Conservation (phyloP, 1,140 invertebrate species). For the Camponotus pennsylvanicus region DNA sequence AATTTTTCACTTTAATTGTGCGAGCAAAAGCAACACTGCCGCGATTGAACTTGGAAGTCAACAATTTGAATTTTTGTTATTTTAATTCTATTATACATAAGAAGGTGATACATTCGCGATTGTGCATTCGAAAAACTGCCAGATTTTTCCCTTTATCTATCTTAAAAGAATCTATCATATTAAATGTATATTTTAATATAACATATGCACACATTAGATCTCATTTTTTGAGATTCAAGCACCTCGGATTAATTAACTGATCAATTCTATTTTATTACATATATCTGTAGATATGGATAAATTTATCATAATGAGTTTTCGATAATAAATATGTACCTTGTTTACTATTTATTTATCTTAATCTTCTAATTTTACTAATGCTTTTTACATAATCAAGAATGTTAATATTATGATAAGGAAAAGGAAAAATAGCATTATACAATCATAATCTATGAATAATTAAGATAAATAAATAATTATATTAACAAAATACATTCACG, state of each 20-base stretch:
- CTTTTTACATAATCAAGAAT: neutral
- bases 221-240: too few species aligned
- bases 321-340: too few species aligned
- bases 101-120: neutral
- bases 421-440: neutral
- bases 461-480: neutral
- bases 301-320: too few species aligned
- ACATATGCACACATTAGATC: too few species aligned
- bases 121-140: neutral
- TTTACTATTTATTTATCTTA: too few species aligned
- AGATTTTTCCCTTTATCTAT: neutral
- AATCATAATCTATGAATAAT: neutral
- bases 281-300: too few species aligned
- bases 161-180: neutral
- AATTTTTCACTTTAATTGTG: conserved; percentile 24
- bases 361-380: too few species aligned
- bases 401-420: neutral
- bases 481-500: neutral
- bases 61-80: neutral
- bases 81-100: neutral
- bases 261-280: too few species aligned
- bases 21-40: neutral
- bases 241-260: too few species aligned
- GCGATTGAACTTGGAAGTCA: neutral
- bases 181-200: neutral